phyloP scores from a whole-genome alignment of 2,113 vertebrate genomes.

The Erythrocercus mccallii region DNA sequence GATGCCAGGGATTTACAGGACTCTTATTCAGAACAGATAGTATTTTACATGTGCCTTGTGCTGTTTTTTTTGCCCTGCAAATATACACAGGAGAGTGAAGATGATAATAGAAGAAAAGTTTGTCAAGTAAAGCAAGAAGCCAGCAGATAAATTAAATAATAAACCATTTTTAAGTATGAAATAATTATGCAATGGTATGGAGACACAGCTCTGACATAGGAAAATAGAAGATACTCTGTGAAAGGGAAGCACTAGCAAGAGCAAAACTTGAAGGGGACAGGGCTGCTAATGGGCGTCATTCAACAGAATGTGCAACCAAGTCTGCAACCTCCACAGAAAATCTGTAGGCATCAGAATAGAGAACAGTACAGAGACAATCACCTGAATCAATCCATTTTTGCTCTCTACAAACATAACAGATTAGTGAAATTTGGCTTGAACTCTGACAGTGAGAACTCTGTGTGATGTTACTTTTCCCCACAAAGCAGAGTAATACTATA shows the following conservation, averaged over 20 bases:
- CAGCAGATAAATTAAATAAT: background rate
- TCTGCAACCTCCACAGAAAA: background rate
- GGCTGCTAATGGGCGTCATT: background rate
- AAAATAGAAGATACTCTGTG: background rate
- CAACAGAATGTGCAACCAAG: background rate
- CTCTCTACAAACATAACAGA: background rate
- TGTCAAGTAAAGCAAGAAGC: background rate
- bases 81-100: background rate
- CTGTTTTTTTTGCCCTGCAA: background rate
- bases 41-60: background rate
- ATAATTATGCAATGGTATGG: background rate
- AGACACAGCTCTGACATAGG: background rate
- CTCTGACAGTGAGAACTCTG: background rate
- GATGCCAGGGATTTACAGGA: background rate
- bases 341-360: background rate
- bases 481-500: background rate
- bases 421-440: background rate
- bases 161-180: background rate
- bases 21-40: background rate
- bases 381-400: background rate
- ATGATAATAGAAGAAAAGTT: background rate
- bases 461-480: background rate
- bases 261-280: background rate
- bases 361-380: background rate
- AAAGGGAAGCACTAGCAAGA: background rate